Conservation (phyloP, 1,140 invertebrate genomes). For the Galleria mellonella region DNA sequence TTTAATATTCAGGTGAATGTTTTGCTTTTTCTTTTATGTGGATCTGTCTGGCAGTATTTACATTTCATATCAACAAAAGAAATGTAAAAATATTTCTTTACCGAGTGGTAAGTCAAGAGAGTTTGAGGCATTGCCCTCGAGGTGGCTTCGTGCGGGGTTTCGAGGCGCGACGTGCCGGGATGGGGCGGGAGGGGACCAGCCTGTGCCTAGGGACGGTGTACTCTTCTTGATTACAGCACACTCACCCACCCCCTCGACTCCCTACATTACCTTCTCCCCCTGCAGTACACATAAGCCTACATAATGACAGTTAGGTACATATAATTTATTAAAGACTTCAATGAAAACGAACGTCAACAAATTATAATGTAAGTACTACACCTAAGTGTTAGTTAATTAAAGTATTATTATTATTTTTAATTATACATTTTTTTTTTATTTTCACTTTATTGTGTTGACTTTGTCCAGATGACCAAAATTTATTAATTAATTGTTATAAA, state of each 20-base stretch:
- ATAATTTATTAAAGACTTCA: too few species aligned
- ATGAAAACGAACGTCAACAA: too few species aligned
- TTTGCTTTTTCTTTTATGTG: constrained; percentile 3
- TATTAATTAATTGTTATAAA: too few species aligned
- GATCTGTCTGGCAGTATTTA: constrained; percentile 23
- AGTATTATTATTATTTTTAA: too few species aligned
- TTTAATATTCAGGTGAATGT: not conserved
- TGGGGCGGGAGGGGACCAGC: constrained; percentile 15
- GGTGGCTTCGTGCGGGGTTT: constrained; percentile 46
- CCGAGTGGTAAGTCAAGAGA: constrained; percentile 64
- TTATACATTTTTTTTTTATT: too few species aligned
- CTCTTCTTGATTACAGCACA: constrained; percentile 73
- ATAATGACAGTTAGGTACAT: too few species aligned
- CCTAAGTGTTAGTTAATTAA: too few species aligned
- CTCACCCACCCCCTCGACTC: constrained; percentile 22
- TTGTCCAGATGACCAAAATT: too few species aligned
- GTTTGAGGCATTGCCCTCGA: constrained; percentile 65
- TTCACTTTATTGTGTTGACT: too few species aligned
- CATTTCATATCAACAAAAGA: constrained; percentile 51
- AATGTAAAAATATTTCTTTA: constrained; percentile 59
- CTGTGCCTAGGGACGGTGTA: constrained; percentile 62
- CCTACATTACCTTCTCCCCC: constrained; percentile 22
- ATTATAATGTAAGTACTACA: too few species aligned
- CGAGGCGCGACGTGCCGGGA: constrained; percentile 25
- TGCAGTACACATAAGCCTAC: constrained; percentile 44